Percentiles rank a stretch among this genome's conserved stretches.
Evolutionary conservation across 2,888 invertebrate species (phyloP).

Genomic region (Eupithecia vulgata): DNA sequence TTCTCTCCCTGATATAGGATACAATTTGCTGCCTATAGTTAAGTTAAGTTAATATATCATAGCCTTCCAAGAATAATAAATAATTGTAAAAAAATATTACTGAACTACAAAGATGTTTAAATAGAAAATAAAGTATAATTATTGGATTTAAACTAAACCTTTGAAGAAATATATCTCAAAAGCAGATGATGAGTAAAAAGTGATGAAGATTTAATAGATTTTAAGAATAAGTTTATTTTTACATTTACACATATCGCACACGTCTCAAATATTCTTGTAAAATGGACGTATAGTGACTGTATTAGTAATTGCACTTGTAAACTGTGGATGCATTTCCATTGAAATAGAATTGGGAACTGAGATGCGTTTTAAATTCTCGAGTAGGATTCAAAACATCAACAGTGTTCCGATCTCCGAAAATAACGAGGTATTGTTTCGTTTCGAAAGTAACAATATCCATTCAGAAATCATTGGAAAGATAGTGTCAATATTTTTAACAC

Average conservation of each 20-base stretch:
- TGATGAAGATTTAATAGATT: not conserved
- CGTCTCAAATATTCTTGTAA: slow-evolving; percentile 66
- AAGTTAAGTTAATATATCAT: too few species aligned
- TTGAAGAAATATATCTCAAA: not conserved
- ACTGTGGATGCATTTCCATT: not conserved
- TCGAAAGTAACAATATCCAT: not conserved
- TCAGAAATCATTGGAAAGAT: not conserved
- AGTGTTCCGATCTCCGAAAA: not conserved
- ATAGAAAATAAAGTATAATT: not conserved
- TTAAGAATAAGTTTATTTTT: not conserved
- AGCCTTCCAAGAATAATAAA: not conserved
- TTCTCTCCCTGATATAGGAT: slow-evolving; percentile 4
- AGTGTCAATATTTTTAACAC: not conserved
- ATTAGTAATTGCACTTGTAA: slow-evolving; percentile 78
- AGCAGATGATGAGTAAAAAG: not conserved
- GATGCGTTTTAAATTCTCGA: not conserved
- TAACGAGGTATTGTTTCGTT: not conserved
- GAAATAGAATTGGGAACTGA: not conserved
- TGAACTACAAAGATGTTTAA: not conserved
- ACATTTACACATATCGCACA: slow-evolving; percentile 23
- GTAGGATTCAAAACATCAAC: not conserved
- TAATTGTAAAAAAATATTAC: not conserved
- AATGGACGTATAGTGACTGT: slow-evolving; percentile 70
- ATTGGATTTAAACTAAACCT: not conserved
- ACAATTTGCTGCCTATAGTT: slow-evolving; percentile 5